Conservation (phyloP, 2,888 invertebrate species). For the Heliconius hortense region DNA sequence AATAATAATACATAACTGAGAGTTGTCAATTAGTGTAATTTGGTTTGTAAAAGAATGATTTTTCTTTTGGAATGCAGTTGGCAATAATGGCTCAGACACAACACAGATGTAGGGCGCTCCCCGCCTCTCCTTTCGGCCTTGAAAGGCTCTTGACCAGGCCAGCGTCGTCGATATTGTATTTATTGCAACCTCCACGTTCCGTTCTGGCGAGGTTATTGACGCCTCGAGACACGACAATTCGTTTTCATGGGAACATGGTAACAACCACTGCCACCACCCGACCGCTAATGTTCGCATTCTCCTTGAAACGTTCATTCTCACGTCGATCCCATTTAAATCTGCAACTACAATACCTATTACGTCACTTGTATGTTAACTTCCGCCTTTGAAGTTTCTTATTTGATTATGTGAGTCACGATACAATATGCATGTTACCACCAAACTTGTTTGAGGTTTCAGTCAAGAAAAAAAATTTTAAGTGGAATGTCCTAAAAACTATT, state of each 20-base stretch:
- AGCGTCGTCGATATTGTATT: conserved; percentile 77
- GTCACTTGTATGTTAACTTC: conserved; percentile 77
- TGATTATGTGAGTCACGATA: conserved; percentile 78
- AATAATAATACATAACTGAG: too few relatives aligned
- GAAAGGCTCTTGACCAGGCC: conserved; percentile 82
- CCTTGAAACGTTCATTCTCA: conserved; percentile 77
- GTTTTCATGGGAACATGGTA: conserved; percentile 64
- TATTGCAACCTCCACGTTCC: conserved; percentile 81
- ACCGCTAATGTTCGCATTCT: conserved; percentile 64
- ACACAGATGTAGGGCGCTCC: conserved; percentile 76
- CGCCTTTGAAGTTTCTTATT: conserved; percentile 76
- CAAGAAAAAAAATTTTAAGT: conserved; percentile 24
- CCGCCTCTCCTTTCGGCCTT: conserved; percentile 80
- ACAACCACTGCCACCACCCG: conserved; percentile 52
- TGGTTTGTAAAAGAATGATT: background rate
- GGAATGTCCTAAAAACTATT: conserved; percentile 23
- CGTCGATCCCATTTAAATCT: conserved; percentile 76
- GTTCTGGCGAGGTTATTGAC: conserved; percentile 81
- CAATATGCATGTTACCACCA: conserved; percentile 48
- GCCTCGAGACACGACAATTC: conserved; percentile 64
- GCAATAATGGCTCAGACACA: conserved; percentile 67
- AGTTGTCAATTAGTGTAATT: too few relatives aligned
- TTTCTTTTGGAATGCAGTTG: conserved; percentile 65
- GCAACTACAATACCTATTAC: conserved; percentile 79
- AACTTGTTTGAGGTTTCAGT: conserved; percentile 13